Conservation (phyloP, 2,888 invertebrate species). For the Pseudoips prasinana region DNA sequence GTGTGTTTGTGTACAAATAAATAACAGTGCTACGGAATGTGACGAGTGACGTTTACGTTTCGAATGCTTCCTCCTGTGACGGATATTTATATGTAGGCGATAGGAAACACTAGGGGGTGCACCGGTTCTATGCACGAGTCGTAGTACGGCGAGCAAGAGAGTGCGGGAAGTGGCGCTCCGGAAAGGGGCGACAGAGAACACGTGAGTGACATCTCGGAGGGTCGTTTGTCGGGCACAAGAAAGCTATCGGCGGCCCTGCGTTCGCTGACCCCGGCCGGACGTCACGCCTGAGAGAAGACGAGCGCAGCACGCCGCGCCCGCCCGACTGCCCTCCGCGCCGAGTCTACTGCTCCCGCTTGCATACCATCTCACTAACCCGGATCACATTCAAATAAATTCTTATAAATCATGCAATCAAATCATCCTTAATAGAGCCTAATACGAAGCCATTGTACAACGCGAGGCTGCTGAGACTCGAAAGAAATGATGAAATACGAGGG, state of each 20-base stretch:
- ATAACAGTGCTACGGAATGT: constrained; percentile 12
- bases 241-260: constrained; percentile 67
- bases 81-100: constrained; percentile 5
- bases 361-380: constrained; percentile 26
- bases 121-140: constrained; percentile 5
- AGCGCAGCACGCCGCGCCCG: constrained; percentile 55
- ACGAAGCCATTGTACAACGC: constrained; percentile 12
- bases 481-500: constrained; percentile 12
- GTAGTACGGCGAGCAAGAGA: constrained; percentile 4
- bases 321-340: constrained; percentile 34
- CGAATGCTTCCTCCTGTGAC: constrained; percentile 7
- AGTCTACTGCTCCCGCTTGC: constrained; percentile 17
- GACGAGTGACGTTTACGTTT: constrained; percentile 3
- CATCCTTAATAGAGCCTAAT: constrained; percentile 30
- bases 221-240: constrained; percentile 69
- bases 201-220: constrained; percentile 69
- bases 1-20: constrained; percentile 29
- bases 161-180: constrained; percentile 30
- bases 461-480: constrained; percentile 3
- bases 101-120: constrained; percentile 9
- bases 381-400: constrained; percentile 35
- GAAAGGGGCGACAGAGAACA: constrained; percentile 44
- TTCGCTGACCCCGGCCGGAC: constrained; percentile 76
- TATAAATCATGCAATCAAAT: constrained; percentile 42
- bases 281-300: constrained; percentile 74